Evolutionary conservation across 2,888 invertebrate genomes (phyloP).

Genomic region (Agonopterix alstromeriana): DNA sequence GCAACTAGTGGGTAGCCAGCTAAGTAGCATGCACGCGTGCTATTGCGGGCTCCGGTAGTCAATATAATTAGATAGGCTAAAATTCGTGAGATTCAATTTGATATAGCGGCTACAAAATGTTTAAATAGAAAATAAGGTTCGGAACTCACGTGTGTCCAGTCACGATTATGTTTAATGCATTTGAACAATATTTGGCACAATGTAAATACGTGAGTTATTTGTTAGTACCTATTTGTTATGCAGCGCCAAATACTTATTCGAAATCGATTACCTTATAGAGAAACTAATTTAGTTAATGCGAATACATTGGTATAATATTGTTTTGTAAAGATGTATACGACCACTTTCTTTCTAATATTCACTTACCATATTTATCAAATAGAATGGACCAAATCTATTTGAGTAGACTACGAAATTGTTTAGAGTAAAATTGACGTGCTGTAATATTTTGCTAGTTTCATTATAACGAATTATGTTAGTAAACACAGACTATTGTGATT

Average conservation of each 20-base stretch:
- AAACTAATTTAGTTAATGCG: too few species aligned
- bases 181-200: background rate
- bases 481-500: slow-evolving; percentile 31
- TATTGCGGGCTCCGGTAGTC: slow-evolving; percentile 22
- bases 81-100: background rate
- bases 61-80: slow-evolving; percentile 21
- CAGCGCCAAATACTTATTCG: too few species aligned
- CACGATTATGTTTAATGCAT: background rate
- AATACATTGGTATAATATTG: too few species aligned
- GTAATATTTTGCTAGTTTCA: too few species aligned
- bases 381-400: too few species aligned
- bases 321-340: too few species aligned
- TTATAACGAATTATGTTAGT: slow-evolving; percentile 26
- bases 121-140: background rate
- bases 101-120: background rate
- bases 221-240: too few species aligned
- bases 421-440: too few species aligned
- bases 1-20: slow-evolving; percentile 35
- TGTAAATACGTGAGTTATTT: background rate
- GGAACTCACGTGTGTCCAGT: background rate
- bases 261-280: too few species aligned
- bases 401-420: too few species aligned
- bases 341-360: too few species aligned
- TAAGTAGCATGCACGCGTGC: slow-evolving; percentile 23
- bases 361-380: too few species aligned